These are phyloP conservation scores for Rhabdomys pumilio DNA, from an alignment of 2,797 vertebrate species.

Conservation along the genomic window DNA sequence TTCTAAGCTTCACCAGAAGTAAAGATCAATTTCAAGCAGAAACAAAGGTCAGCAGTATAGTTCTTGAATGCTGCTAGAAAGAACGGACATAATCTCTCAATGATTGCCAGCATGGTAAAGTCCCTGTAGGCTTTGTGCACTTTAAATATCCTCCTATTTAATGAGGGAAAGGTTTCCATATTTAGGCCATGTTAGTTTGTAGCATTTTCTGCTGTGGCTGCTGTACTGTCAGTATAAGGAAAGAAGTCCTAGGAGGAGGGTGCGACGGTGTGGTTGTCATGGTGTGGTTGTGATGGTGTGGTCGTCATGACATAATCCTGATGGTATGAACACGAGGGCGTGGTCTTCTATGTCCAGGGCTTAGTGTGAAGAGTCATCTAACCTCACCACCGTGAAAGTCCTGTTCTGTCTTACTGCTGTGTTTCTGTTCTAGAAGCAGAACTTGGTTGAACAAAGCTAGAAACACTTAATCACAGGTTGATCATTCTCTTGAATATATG, in stretches of 20 bases:
- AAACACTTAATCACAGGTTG: not conserved
- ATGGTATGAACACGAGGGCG: not conserved
- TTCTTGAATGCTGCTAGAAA: slow-evolving; percentile 41
- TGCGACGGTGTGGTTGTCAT: not conserved
- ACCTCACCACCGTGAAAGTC: not conserved
- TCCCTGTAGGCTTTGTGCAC: not conserved
- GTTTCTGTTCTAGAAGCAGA: not conserved
- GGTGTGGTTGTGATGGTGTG: too few species aligned
- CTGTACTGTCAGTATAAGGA: not conserved
- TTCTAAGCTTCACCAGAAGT: not conserved
- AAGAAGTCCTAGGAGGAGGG: not conserved
- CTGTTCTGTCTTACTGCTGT: not conserved
- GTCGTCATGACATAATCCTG: not conserved
- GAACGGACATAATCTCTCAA: not conserved
- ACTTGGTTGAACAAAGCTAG: not conserved
- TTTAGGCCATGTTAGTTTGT: slow-evolving; percentile 45
- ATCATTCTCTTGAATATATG: not conserved
- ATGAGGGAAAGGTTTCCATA: slow-evolving; percentile 60
- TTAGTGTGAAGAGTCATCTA: not conserved
- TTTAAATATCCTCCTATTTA: slow-evolving; percentile 17
- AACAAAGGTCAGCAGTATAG: slow-evolving; percentile 17
- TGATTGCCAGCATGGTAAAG: not conserved
- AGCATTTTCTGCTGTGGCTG: slow-evolving; percentile 60
- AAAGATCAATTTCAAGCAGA: slow-evolving; percentile 65
- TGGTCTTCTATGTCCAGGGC: not conserved